Base-by-base conservation (phyloP, 2,797 vertebrate genomes). In the Muscicapa striata region DNA sequence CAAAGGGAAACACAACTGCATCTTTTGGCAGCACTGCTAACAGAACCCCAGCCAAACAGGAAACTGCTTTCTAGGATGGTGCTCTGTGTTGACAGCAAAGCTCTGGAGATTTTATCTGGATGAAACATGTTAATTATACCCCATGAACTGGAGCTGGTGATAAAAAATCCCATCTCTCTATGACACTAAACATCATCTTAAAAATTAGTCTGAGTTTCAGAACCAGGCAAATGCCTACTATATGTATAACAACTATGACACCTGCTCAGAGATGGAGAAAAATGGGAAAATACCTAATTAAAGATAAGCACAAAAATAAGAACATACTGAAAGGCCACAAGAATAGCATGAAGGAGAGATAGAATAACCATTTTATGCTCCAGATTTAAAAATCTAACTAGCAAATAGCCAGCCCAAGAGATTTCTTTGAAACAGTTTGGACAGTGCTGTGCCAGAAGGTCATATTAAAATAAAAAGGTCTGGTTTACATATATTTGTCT, bases 11-110 rank as follows among this genome's bases (percentile, higher is more conserved):
- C 38, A 83, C n/a, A 83, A 87, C 49, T 41, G 57, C 52, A 84
- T 80, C 64, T 77, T 87, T 48, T 89, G 87, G 84, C 84, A 95
- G 64, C 0, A 1, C 64, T 83, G 63, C 61, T 21, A 49, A 70
- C 11, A 89, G 63, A 92, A 74, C 11, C 38, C 26, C 40, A 82
- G 89, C 61, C 94, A 92, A 93, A 78, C 40, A 94, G 93, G 73
- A 96, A 93, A 69, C 91, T 81, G 73, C 83, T 78, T 75, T 96
- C 90, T 59, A 90, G 76, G 90, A 91, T 76, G 85, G 43, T 90
- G 66, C 52, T 84, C 55, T 72, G 32, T 64, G 69, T 84, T 32
- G 10, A 90, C 67, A 81, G 76, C 21, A 83, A 81, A 91, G 29
- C 84, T 90, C 76, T 88, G 58, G 76, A 92, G 73, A 89, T 43